Conservation (phyloP, 2,797 vertebrate species). For the Eospalax fontanierii region DNA sequence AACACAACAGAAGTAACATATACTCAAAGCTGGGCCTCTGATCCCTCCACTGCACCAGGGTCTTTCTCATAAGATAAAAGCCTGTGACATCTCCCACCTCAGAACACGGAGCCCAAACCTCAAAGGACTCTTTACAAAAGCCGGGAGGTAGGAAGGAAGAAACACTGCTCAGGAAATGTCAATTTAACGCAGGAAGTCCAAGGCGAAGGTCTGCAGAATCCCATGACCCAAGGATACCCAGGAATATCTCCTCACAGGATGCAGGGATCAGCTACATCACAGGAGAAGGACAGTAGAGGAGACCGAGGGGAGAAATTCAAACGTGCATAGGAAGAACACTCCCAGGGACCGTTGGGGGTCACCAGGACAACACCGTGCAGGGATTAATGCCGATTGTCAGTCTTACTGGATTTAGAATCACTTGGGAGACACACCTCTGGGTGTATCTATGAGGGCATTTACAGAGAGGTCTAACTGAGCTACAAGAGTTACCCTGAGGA, state of each 20-base stretch:
- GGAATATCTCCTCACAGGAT: not conserved
- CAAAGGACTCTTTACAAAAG: not conserved
- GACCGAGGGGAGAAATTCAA: not conserved
- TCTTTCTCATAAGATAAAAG: not conserved
- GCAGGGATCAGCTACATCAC: not conserved
- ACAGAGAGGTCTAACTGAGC: not conserved
- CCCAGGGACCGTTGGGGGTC: accelerated
- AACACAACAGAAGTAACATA: not conserved
- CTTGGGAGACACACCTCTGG: not conserved
- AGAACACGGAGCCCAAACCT: not conserved
- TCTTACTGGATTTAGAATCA: not conserved
- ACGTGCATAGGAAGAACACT: not conserved
- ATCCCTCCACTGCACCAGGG: not conserved
- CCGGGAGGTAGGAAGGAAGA: not conserved
- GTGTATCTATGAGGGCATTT: not conserved
- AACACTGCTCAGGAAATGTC: not conserved
- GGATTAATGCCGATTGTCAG: not conserved
- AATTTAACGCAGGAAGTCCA: not conserved
- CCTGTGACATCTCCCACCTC: not conserved
- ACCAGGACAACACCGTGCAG: not conserved
- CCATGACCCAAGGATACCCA: not conserved
- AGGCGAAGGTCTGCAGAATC: not conserved
- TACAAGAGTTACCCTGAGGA: no score
- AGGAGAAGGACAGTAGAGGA: not conserved
- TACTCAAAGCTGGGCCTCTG: not conserved